Conservation (phyloP, 2,113 vertebrate species). For the Arenaria interpres region DNA sequence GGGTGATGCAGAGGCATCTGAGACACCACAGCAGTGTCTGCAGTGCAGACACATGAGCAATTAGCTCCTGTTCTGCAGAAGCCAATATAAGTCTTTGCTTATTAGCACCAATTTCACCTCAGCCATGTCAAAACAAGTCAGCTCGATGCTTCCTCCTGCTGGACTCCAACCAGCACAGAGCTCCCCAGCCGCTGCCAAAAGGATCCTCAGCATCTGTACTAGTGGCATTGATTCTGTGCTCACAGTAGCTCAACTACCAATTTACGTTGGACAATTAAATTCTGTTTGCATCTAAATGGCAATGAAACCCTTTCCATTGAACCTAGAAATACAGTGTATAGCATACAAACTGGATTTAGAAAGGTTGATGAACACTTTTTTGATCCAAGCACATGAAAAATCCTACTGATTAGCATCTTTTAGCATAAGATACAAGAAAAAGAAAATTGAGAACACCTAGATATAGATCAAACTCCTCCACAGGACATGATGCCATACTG, state of each 20-base stretch:
- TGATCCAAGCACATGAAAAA: not conserved
- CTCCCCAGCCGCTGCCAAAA: not conserved
- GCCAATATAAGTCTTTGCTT: not conserved
- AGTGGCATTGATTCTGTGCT: rapidly evolving
- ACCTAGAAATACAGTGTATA: not conserved
- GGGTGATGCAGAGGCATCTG: not conserved
- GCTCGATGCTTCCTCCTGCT: constrained; percentile 19
- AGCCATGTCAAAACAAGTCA: not conserved
- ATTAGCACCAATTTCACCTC: not conserved
- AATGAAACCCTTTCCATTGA: not conserved
- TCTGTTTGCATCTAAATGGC: not conserved
- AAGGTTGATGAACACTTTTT: not conserved
- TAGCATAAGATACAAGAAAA: not conserved
- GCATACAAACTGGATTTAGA: not conserved
- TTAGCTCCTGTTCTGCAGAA: not conserved
- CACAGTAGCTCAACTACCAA: not conserved
- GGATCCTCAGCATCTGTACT: rapidly evolving
- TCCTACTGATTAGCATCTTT: not conserved
- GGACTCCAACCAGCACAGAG: not conserved
- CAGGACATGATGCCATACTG: not conserved
- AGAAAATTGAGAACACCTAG: not conserved
- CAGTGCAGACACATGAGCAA: not conserved
- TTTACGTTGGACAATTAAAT: not conserved
- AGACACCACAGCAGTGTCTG: not conserved
- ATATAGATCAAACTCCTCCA: not conserved